These are phyloP conservation scores for Carassius carassius DNA, from an alignment of 2,113 vertebrate species.

Conservation along the genomic window DNA sequence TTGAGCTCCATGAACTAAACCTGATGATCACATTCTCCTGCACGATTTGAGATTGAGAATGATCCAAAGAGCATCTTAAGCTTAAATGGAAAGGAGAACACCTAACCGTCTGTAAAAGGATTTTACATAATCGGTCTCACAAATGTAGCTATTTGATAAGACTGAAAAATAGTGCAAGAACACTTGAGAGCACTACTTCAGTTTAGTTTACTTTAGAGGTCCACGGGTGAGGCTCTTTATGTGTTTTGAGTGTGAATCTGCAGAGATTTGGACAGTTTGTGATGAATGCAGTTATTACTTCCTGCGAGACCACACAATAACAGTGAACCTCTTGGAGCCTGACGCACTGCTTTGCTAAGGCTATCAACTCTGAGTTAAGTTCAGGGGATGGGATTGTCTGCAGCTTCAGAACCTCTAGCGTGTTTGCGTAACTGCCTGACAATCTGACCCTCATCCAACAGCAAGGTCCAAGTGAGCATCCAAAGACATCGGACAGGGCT, in stretches of 20 bases:
- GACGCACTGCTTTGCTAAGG: conserved; percentile 69
- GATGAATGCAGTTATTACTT: conserved; percentile 72
- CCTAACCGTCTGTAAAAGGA: not conserved
- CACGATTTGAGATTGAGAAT: not conserved
- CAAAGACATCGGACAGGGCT: conserved; percentile 70
- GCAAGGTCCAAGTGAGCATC: conserved; percentile 74
- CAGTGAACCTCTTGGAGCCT: conserved; percentile 76
- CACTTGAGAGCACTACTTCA: conserved; percentile 54
- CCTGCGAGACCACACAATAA: conserved; percentile 75
- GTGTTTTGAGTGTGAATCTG: conserved; percentile 76
- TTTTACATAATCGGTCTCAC: not conserved
- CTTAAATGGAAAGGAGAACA: not conserved
- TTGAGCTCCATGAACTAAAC: not conserved
- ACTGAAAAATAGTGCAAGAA: not conserved
- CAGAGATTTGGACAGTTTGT: conserved; percentile 67
- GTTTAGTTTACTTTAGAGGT: conserved; percentile 46
- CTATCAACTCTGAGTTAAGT: conserved; percentile 67
- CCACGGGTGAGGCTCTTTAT: conserved; percentile 74
- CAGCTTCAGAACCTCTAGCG: conserved; percentile 69
- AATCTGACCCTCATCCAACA: conserved; percentile 67
- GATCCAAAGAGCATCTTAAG: not conserved
- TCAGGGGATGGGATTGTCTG: conserved; percentile 69
- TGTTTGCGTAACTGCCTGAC: conserved; percentile 68
- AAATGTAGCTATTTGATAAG: not conserved
- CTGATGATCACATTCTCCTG: not conserved